Evolutionary conservation across 2,113 vertebrate species (phyloP), one percentile per base, ranked within the genome.

Genomic region (Cyprinodon tularosa): DNA sequence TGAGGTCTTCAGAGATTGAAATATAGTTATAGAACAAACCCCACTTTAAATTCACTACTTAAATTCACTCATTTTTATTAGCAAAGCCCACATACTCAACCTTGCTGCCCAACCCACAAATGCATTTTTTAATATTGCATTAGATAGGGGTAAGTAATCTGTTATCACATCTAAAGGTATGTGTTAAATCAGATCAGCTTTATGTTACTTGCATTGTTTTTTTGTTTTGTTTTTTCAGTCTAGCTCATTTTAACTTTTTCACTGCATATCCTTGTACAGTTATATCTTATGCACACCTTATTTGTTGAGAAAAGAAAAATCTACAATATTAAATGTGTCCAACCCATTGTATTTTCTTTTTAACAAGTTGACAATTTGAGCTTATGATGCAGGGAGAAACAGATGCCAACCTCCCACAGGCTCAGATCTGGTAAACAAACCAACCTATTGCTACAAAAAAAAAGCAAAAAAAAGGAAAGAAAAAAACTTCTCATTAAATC

Each of bases 321-420:
- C 29, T 67, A 68, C 50, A 40, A 74, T 72, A 65, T 70, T 76
- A 53, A 78, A 71, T 81, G 81, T 83, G 78, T 67, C 72, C 66
- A 69, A 14, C 13, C 63, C 12, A 67, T 78, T 79, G 71, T 81
- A 68, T 8, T 62, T 81, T 59, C 70, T 53, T 71, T 75, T 65
- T 76, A 78, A 80, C 81, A 77, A 81, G 74, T 59, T 76, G 81
- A 88, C 83, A 81, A 74, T 72, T 48, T 36, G 80, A 71, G 83
- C 69, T 80, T 76, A 79, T 36, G 69, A 73, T 65, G 74, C 77
- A 77, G 65, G 76, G 68, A 66, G 77, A 86, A 91, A 89, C 90
- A 90, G 89, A 89, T 91, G 90, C 87, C 86, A 80, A 66, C 87
- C 86, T 90, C 89, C 90, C 83, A 90, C 90, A 62, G 72, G 82